Base-by-base conservation (phyloP, 2,888 invertebrate species). In the Uropetala carovei region DNA sequence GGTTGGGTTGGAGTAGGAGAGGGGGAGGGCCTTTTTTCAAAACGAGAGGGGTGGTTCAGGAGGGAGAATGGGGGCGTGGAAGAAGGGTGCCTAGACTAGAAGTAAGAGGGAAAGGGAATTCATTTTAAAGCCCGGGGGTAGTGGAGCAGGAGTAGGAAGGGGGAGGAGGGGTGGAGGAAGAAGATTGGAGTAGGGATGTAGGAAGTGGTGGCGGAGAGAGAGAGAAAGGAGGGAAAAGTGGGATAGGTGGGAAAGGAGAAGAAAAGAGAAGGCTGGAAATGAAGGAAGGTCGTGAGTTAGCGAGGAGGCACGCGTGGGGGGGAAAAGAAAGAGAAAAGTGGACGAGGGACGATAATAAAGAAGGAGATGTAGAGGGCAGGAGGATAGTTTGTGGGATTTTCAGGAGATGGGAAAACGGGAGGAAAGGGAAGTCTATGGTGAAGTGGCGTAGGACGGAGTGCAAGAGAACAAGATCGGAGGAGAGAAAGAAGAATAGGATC, bases 101-200 rank as follows among this genome's bases (percentile, higher is more conserved):
- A 43, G 43, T 43, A 43, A 16, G 30, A 82, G 82, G 57, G 43
- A 59, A 30, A 43, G 64, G 89, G 64, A n/a, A 43, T 89, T 89
- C 64, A 43, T 68, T 89, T 89, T 56, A 68, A 68, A 89, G 64
- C 30, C 18, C 75, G n/a, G 68, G n/a, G 68, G n/a, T 16, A 68
- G 68, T n/a, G 43, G 5, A 3, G 43, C 43, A 18, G 14, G 68
- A 68, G 13, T 4, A 60, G 60, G 60, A 2, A 60, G 13, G 18
- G 18, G 18, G n/a, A 10, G n/a, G 16, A 14, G 3, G 7, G 64
- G n/a, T 8, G 16, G 7, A 64, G 64, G n/a, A 68, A n/a, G n/a
- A n/a, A n/a, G n/a, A n/a, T n/a, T n/a, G 18, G n/a, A 10, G n/a
- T 0, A 14, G 3, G 7, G 64, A 14, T 8, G 16, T 0, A 64